Percentiles rank a stretch among this genome's conserved stretches.
These are phyloP conservation scores for Antechinus stuartii DNA, from an alignment of 2,113 vertebrate genomes.

Conservation along the genomic window DNA sequence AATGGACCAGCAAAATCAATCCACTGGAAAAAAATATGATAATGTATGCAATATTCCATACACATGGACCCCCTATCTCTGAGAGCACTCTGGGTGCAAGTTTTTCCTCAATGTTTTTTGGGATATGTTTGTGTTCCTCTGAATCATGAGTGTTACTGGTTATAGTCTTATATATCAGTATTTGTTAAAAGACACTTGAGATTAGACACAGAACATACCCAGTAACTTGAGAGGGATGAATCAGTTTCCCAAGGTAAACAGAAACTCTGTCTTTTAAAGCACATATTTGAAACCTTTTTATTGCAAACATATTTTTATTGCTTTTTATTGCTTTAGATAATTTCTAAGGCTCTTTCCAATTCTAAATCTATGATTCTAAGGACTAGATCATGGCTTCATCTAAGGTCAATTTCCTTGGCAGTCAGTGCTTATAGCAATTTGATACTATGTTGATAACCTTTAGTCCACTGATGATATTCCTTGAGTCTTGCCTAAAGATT, in stretches of 20 bases:
- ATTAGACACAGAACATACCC: not conserved
- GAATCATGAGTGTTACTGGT: not conserved
- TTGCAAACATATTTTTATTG: not conserved
- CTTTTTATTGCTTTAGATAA: not conserved
- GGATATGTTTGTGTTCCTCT: not conserved
- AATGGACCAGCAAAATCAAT: not conserved
- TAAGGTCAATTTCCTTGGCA: not conserved
- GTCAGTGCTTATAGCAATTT: not conserved
- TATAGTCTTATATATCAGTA: not conserved
- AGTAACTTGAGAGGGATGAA: not conserved
- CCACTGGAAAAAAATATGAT: not conserved
- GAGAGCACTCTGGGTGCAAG: not conserved
- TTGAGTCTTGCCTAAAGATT: not conserved
- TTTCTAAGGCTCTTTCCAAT: not conserved
- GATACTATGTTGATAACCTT: not conserved
- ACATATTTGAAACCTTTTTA: not conserved
- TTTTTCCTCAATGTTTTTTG: not conserved
- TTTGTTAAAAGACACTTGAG: not conserved
- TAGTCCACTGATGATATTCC: not conserved
- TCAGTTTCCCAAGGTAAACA: not conserved
- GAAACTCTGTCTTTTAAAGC: not conserved
- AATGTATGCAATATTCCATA: not conserved
- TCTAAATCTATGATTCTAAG: not conserved
- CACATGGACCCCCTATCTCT: not conserved
- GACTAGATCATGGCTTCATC: not conserved